Conservation (phyloP, 2,113 vertebrate species). For the Mystacornis crossleyi region DNA sequence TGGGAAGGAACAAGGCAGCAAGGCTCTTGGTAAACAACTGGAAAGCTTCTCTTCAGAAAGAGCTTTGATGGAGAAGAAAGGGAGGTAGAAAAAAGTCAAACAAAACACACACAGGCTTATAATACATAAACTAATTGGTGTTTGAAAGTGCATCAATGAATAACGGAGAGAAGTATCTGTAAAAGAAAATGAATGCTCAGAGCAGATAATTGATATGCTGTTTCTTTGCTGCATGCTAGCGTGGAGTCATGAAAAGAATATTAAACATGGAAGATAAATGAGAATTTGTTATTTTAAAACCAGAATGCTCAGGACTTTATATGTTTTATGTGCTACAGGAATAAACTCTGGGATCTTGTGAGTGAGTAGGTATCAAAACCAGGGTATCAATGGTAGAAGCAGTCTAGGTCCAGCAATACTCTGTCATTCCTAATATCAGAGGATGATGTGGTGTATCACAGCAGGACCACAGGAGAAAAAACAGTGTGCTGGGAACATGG, state of each 20-base stretch:
- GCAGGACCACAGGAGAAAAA: background rate
- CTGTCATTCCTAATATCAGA: background rate
- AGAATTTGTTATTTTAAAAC: slow-evolving; percentile 30
- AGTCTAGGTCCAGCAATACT: background rate
- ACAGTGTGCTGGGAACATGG: background rate
- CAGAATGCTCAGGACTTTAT: background rate
- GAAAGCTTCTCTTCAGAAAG: background rate
- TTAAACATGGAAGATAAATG: slow-evolving; percentile 44
- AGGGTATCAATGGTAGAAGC: background rate
- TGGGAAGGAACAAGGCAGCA: background rate
- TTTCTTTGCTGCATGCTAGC: background rate
- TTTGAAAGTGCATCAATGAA: slow-evolving; percentile 39
- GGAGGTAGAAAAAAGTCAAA: background rate
- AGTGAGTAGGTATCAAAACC: background rate
- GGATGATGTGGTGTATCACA: background rate
- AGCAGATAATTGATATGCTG: slow-evolving; percentile 49
- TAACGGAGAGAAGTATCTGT: background rate
- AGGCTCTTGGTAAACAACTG: background rate
- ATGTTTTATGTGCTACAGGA: background rate
- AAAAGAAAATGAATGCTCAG: slow-evolving; percentile 47
- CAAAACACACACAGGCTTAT: background rate
- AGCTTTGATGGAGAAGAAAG: slow-evolving; percentile 5
- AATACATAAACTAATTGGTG: slow-evolving; percentile 33
- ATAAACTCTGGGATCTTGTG: background rate
- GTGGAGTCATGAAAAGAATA: slow-evolving; percentile 22